These are phyloP conservation scores for Esox masquinongy DNA, from an alignment of 2,797 vertebrate species.

Conservation along the genomic window DNA sequence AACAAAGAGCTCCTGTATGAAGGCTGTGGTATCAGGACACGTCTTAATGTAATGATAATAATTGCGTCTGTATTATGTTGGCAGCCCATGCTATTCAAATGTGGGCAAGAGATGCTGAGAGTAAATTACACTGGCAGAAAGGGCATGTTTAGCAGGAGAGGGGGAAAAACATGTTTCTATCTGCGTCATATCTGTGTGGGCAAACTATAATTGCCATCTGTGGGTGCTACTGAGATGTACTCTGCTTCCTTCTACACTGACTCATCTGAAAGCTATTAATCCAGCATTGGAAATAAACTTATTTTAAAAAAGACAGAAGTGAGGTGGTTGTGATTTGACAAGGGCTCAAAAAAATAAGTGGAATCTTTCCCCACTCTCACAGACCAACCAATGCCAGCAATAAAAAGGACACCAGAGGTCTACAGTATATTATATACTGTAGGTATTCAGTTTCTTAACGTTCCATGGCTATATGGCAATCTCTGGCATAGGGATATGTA, in stretches of 20 bases:
- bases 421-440: no score
- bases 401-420: no score
- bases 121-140: conserved; percentile 1
- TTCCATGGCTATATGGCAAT: no score
- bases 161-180: conserved; percentile 13
- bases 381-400: no score
- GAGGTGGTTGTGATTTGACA: no score
- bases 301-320: conserved; percentile 36
- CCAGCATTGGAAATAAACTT: conserved; percentile 44
- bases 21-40: neutral
- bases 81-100: neutral
- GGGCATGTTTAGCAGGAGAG: conserved; percentile 15
- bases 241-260: conserved; percentile 41
- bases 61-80: neutral
- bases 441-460: no score
- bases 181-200: conserved; percentile 49
- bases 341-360: conserved; percentile 20
- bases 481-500: neutral
- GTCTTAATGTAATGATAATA: neutral
- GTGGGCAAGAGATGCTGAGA: neutral
- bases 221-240: conserved; percentile 27
- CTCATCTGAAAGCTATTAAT: conserved; percentile 62
- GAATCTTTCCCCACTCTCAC: neutral
- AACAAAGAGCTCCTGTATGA: neutral
- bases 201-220: conserved; percentile 56